Conservation (phyloP, 2,888 invertebrate genomes). For the Clanis bilineata region DNA sequence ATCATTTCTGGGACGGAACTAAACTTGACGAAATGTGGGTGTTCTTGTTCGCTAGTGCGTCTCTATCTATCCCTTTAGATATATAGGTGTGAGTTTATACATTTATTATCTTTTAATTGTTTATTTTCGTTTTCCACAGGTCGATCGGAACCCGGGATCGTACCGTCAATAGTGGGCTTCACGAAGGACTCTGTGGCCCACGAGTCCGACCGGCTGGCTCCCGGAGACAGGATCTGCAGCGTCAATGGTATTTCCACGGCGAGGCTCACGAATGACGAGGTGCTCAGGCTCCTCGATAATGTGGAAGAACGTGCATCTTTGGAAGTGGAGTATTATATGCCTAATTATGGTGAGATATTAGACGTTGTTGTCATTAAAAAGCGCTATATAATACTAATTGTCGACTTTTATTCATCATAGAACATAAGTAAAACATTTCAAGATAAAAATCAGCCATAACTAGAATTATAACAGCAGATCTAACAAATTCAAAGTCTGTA, state of each 20-base stretch:
- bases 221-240: conserved; percentile 90
- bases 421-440: no score
- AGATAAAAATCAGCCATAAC: no score
- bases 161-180: conserved; percentile 86
- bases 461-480: no score
- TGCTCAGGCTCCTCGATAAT: conserved; percentile 87
- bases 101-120: no score
- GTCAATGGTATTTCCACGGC: conserved; percentile 91
- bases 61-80: no score
- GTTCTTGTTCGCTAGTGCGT: no score
- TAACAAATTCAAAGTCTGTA: no score
- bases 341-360: conserved; percentile 86
- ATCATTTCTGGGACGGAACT: no score
- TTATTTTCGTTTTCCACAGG: conserved; percentile 73
- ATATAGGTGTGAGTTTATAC: no score
- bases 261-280: conserved; percentile 89
- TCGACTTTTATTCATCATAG: no score
- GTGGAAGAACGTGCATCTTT: conserved; percentile 88
- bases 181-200: conserved; percentile 87
- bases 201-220: conserved; percentile 89
- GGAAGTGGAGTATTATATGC: conserved; percentile 92
- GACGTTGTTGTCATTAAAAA: neutral
- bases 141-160: conserved; percentile 85
- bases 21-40: no score
- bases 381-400: no score